Base-by-base conservation (phyloP, 2,113 vertebrate genomes). In the Ptychochromis oligacanthus region DNA sequence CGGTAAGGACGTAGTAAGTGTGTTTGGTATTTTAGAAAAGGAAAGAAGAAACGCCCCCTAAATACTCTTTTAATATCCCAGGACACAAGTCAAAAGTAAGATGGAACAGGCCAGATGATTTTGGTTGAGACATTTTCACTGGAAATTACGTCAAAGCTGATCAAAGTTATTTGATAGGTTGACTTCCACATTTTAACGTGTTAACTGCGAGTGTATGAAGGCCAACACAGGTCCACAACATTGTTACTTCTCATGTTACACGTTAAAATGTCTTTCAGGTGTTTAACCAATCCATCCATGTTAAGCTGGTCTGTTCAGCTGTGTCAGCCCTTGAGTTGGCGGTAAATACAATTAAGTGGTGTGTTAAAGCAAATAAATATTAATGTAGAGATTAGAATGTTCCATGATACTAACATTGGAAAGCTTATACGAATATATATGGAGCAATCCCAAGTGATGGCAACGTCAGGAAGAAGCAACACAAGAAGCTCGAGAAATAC, bases 1-100 rank as follows among this genome's bases (percentile, higher is more conserved):
- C 0, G 12, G n/a, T 17, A 12, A 56, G 13, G 40, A 12, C 38
- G 6, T 34, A 1, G 0, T 59, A 38, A 3, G 8, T 2, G 28
- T 56, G 55, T 26, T 24, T 24, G 24, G 15, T 34, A 20, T 38
- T 49, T 65, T 52, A 26, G 24, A 49, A 49, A 49, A 49, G 40
- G 28, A 20, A 70, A 20, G 3, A 7, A 36, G 38, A 67, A 17
- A 34, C 56, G 38, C 7, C 43, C 58, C 56, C 56, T 58, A 54
- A 74, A 58, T 60, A 26, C 12, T 61, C 17, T 34, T 46, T 61
- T 82, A 75, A 58, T 70, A 79, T 49, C 14, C 61, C 52, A 38
- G 49, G 28, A 56, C 26, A 67, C 54, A 31, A 83, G 28, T 70
- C 17, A 77, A 75, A 57, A 82, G 9, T n/a, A 38, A 38, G 26